Conservation (phyloP, 2,797 vertebrate species). For the Lagorchestes hirsutus region DNA sequence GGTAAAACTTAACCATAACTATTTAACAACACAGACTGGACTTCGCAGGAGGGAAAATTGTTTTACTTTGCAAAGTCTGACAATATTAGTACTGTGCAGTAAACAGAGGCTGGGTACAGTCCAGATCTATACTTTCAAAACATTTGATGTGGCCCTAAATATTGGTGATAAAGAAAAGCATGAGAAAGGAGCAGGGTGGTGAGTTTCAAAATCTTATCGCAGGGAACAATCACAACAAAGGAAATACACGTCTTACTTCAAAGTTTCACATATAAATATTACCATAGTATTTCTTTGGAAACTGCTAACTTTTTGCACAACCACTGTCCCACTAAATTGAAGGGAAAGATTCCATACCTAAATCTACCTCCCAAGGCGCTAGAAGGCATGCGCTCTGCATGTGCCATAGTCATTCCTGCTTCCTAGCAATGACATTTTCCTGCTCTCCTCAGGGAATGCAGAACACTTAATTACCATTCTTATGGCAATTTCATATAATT, state of each 20-base stretch:
- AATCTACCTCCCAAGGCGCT: constrained; percentile 17
- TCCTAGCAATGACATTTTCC: constrained; percentile 3
- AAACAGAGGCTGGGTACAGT: not conserved
- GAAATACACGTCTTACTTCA: not conserved
- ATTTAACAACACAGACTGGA: not conserved
- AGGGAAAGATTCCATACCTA: not conserved
- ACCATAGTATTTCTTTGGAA: not conserved
- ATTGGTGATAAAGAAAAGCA: not conserved
- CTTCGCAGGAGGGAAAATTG: not conserved
- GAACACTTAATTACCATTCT: constrained; percentile 27
- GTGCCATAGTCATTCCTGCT: not conserved
- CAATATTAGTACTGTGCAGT: not conserved
- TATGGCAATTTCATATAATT: constrained; percentile 14
- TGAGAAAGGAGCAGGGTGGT: not conserved
- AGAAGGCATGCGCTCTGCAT: accelerated
- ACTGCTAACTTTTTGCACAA: not conserved
- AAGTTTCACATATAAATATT: not conserved
- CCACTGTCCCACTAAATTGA: not conserved
- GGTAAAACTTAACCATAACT: constrained; percentile 25
- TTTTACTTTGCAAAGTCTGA: not conserved
- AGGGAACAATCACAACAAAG: not conserved
- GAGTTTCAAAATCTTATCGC: constrained; percentile 6
- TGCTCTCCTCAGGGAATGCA: constrained; percentile 1
- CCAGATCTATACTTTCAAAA: not conserved
- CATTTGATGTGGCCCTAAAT: not conserved